These are phyloP conservation scores for Acanthosepion pharaonis DNA, from an alignment of 2,888 invertebrate species.

Conservation along the genomic window DNA sequence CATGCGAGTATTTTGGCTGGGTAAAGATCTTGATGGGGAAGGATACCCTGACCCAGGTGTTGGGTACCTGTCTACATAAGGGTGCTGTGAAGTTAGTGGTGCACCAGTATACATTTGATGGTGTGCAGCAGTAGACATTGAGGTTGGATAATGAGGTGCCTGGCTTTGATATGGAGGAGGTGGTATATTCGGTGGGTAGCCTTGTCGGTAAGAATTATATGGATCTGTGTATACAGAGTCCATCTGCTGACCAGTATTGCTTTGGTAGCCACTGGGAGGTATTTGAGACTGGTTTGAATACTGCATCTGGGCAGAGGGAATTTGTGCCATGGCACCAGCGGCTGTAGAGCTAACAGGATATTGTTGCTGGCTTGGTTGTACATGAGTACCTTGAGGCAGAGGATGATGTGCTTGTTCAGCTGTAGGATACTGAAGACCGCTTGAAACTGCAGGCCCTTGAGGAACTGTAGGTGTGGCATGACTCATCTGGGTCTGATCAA, in stretches of 20 bases:
- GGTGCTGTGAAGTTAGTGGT: neutral
- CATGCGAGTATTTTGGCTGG: conserved; percentile 44
- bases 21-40: conserved; percentile 41
- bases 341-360: neutral
- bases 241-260: neutral
- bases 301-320: neutral
- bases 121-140: neutral
- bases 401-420: conserved; percentile 45
- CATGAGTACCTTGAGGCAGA: conserved; percentile 47
- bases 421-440: neutral
- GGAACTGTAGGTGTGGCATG: neutral
- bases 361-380: conserved; percentile 13
- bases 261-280: neutral
- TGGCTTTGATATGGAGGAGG: conserved; percentile 10
- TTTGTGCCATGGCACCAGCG: neutral
- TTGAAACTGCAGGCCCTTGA: neutral
- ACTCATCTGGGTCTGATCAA: neutral
- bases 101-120: neutral
- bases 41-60: conserved; percentile 41
- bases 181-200: conserved; percentile 3
- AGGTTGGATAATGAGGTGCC: neutral
- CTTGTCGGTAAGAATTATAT: neutral
- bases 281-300: conserved; percentile 42
- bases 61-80: conserved; percentile 36
- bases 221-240: conserved; percentile 37